Conservation (phyloP, 2,888 invertebrate genomes). For the Meteorus cinctellus region DNA sequence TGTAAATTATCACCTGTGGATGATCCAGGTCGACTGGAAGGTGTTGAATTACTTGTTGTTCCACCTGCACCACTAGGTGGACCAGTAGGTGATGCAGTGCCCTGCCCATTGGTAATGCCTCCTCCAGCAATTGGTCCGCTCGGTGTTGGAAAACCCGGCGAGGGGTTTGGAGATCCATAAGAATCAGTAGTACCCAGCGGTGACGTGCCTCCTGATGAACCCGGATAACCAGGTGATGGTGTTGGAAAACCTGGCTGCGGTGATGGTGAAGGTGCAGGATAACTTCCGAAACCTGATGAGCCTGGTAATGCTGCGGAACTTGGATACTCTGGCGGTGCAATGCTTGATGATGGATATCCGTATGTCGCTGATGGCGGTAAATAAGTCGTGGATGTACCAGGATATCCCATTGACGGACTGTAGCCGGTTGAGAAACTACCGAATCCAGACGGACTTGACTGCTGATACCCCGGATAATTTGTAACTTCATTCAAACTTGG, state of each 20-base stretch:
- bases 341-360: constrained; percentile 44
- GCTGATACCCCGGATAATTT: constrained; percentile 59
- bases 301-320: constrained; percentile 26
- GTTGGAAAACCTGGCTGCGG: constrained; percentile 47
- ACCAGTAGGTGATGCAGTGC: constrained; percentile 28
- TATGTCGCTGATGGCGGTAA: constrained; percentile 48
- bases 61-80: constrained; percentile 19
- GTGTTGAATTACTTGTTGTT: constrained; percentile 11
- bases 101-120: constrained; percentile 34
- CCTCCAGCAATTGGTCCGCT: constrained; percentile 28
- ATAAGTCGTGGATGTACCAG: constrained; percentile 54
- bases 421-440: constrained; percentile 55
- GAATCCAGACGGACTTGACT: constrained; percentile 56
- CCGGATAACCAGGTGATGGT: constrained; percentile 35
- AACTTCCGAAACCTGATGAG: constrained; percentile 42
- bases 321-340: constrained; percentile 30
- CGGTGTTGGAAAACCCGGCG: constrained; percentile 50
- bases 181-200: constrained; percentile 28
- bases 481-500: constrained; percentile 61
- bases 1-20: constrained; percentile 10
- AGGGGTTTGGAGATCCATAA: constrained; percentile 24
- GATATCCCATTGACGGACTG: constrained; percentile 53
- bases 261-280: constrained; percentile 43
- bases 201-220: constrained; percentile 34
- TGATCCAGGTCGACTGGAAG: constrained; percentile 27